Evolutionary conservation across 2,113 vertebrate genomes (phyloP).

Genomic region (Semnornis frantzii): DNA sequence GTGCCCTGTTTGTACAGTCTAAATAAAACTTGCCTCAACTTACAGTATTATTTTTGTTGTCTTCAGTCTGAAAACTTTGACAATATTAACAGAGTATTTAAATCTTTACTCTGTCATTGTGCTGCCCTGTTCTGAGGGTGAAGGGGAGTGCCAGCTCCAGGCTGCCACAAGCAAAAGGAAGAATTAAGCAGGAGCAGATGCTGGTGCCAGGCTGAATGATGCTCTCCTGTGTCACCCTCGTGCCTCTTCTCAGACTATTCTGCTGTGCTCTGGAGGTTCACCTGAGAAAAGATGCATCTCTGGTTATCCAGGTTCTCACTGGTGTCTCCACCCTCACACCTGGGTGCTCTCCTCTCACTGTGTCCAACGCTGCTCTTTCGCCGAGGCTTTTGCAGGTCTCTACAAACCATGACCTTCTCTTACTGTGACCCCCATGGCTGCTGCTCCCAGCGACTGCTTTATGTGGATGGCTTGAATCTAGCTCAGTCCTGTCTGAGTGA

Average conservation of each 20-base stretch:
- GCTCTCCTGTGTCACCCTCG: background rate
- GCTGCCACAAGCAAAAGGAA: background rate
- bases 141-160: background rate
- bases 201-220: background rate
- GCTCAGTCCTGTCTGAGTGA: background rate
- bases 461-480: background rate
- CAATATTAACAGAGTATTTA: background rate
- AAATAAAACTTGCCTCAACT: conserved; percentile 92
- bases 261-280: background rate
- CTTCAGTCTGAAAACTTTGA: conserved; percentile 22
- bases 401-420: background rate
- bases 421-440: background rate
- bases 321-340: background rate
- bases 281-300: background rate
- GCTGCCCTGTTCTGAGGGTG: background rate
- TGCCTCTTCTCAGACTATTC: background rate
- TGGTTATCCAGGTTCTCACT: background rate
- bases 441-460: background rate
- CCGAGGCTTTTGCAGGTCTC: background rate
- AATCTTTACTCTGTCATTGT: background rate
- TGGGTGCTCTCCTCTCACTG: background rate
- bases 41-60: conserved; percentile 71
- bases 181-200: background rate
- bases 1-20: conserved; percentile 77
- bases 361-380: background rate